Base-by-base conservation (phyloP, 35 echinoderm and acorn worm species). In the Amphiura filiformis region DNA sequence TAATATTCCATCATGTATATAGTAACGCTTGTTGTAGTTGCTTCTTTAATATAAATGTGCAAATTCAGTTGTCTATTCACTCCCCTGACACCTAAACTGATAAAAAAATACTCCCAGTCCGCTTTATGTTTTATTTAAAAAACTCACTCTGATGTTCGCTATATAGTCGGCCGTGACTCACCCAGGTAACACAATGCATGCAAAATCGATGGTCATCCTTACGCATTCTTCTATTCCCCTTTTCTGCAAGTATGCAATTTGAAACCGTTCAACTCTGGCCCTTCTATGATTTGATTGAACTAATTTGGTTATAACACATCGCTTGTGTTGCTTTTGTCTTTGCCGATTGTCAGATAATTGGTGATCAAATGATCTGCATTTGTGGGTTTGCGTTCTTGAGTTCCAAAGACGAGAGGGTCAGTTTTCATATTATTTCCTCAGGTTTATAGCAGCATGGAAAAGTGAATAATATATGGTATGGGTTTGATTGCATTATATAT, bases 41-140 rank as follows among this genome's bases (percentile, higher is more conserved):
- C 41, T 5, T 70, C 26, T 18, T 70, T 23, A 70, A 70, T 70
- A n/a, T 70, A 70, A 70, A 5, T 70, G n/a, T 70, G 61, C 26
- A 70, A 70, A 70, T 70, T 70, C 26, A 23, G 61, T 70, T 47
- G 9, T 70, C 11, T 70, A n/a, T 70, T 70, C 61, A 70, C 2
- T 70, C 61, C 61, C 15, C 61, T 70, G 61, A 70, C 61, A 70
- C 61, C 9, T 70, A 70, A 70, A 70, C 61, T 70, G 61, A 70
- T 70, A 70, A 30, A 70, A 52, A 11, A 11, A 52, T 52, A 26
- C 61, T 70, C 61, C 61, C 2, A 23, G 61, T 3, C 4, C 7
- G 61, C 44, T 11, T 70, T 70, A 70, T 70, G 61, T 70, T 70
- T 70, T 70, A 70, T 70, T 70, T 70, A 70, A 70, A 18, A 70